Conservation (phyloP, 2,113 vertebrate species). For the Vombatus ursinus region DNA sequence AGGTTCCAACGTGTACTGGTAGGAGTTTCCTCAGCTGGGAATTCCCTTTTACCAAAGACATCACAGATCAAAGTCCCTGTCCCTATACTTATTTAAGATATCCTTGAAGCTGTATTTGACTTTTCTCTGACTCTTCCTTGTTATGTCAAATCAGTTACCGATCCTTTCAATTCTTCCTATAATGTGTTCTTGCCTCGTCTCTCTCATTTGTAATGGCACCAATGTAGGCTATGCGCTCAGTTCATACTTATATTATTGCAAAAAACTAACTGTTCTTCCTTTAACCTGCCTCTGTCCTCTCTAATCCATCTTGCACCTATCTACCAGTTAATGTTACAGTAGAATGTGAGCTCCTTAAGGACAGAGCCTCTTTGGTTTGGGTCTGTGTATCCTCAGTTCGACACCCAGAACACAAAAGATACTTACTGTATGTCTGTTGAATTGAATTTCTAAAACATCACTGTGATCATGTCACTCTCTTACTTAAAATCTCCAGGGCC, state of each 20-base stretch:
- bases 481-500: neutral
- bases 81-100: neutral
- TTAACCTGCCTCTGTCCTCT: neutral
- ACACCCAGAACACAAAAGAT: too few relatives aligned
- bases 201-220: too few relatives aligned
- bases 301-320: neutral
- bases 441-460: conserved; percentile 1
- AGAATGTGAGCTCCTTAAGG: neutral
- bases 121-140: neutral
- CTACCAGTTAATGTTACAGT: neutral
- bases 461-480: neutral
- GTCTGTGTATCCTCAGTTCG: neutral
- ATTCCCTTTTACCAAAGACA: neutral
- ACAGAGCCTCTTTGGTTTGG: neutral
- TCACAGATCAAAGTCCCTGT: neutral
- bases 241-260: neutral
- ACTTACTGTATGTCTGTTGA: too few relatives aligned
- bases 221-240: neutral
- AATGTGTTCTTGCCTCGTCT: neutral
- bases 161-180: neutral
- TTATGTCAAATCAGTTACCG: neutral
- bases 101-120: neutral
- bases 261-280: neutral
- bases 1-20: too few relatives aligned
- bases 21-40: neutral